Evolutionary conservation across 1,140 invertebrate species (phyloP), one percentile per base, ranked within the genome.

Genomic region (Drosophila ohnishii): DNA sequence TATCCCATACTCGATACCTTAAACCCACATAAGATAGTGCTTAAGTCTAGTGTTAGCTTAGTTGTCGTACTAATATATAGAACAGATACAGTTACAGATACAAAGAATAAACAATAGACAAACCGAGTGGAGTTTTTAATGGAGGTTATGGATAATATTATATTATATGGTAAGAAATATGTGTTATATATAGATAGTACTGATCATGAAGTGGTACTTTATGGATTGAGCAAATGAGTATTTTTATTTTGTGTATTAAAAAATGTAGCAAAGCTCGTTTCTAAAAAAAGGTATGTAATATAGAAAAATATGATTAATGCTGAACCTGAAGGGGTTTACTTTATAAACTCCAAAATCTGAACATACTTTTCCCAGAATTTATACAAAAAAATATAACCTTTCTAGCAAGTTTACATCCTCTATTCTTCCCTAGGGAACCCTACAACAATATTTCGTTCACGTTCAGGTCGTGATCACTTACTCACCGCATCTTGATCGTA

Each of bases 401-500:
- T 34, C n/a, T 32, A 34, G 22, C 44, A 28, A 7, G 1, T 13
- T 13, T 22, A 44, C 42, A 35, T 16, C 13, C 5, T 35, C 3
- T 14, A 11, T 9, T 7, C 4, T 10, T 10, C 19, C 42, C 14
- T 19, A 14, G 2, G 2, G n/a, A 1, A 25, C 16, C 48, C 63
- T 44, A 47, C 9, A n/a, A 11, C 5, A 19, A 32, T 32, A 22
- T 53, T 32, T 32, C 9, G 30, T 14, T 32, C 60, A 28, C 19
- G 40, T 40, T 66, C 44, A 35, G 0, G 32, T 50, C 25, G 50
- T 53, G 32, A 53, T 53, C 51, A 22, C 75, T 80, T 90, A 94
- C 94, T 95, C 92, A 95, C 94, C 91, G 94, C 91, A 90, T 95
- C 94, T 90, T 94, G 92, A 82, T 95, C 94, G 92, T 94, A 95